Base-by-base conservation (phyloP, 2,888 invertebrate genomes). In the Theretra japonica region DNA sequence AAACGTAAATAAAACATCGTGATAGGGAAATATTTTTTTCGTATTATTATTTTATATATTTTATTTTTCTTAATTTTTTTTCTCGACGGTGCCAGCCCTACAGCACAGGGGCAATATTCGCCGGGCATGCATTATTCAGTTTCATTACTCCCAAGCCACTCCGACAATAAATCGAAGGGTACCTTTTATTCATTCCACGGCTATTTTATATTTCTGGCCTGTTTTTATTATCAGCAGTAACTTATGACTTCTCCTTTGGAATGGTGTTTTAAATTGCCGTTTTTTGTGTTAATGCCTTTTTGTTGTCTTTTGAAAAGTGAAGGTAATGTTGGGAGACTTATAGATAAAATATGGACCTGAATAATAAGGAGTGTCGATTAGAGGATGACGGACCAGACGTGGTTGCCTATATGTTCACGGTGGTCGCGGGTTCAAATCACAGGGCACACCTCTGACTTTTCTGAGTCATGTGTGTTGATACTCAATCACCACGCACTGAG, bases 41-140 rank as follows among this genome's bases (percentile, higher is more conserved):
- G n/a, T n/a, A n/a, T n/a, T n/a, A n/a, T n/a, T n/a, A n/a, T n/a
- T n/a, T n/a, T n/a, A n/a, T n/a, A 5, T 23, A 57, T 57, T 33
- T 4, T 3, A 41, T 2, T 41, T 41, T 41, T 15, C 15, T 41
- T 15, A 41, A 15, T 15, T 11, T 15, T 41, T 41, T 41, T 41
- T 23, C 7, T 21, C 19, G 15, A 11, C 41, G 17, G 21, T 73
- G 78, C 65, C 86, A 89, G 50, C 91, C 92, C 91, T 93, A 74
- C 79, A 70, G 73, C 78, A 80, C 80, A 78, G 83, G 82, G 82
- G 86, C 88, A 88, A 90, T 93, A 90, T 92, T 90, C 91, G 84
- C 72, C 85, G 76, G 86, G 83, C 86, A 92, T 93, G 90, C 92
- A 93, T 93, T 93, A 93, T 93, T 93, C 93, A 93, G 91, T 92